Evolutionary conservation across 2,113 vertebrate species (phyloP).

Genomic region (Zapus hudsonius): DNA sequence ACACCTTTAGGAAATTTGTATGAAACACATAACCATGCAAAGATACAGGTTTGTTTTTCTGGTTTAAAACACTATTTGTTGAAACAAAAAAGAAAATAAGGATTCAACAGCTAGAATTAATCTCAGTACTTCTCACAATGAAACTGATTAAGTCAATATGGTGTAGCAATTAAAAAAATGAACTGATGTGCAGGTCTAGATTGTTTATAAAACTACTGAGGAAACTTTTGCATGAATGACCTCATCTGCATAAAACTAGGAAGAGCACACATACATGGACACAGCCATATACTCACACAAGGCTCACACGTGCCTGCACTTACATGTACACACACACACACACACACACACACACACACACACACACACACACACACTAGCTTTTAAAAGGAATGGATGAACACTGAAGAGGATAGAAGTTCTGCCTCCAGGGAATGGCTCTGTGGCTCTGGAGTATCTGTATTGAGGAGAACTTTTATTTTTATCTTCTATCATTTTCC

Average conservation of each 20-base stretch:
- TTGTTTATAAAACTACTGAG: too few species aligned
- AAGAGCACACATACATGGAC: background rate
- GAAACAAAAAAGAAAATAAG: background rate
- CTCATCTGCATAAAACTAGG: background rate
- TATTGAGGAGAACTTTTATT: background rate
- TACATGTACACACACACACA: background rate
- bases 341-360: background rate
- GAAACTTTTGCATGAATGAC: background rate
- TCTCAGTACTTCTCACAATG: background rate
- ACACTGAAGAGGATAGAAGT: background rate
- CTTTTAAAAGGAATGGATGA: background rate
- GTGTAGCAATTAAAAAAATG: background rate
- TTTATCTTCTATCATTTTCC: background rate
- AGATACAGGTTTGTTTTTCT: background rate
- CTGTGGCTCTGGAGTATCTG: background rate
- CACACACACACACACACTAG: background rate
- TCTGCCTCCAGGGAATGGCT: background rate
- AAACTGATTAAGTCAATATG: background rate
- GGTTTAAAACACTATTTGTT: background rate
- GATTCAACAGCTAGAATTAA: background rate
- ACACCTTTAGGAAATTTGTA: background rate
- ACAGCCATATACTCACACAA: background rate
- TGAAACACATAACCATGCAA: background rate
- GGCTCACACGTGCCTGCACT: rapidly evolving
- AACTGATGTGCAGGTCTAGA: background rate